Evolutionary conservation across 1,140 invertebrate genomes (phyloP).

Genomic region (Drosophila takahashii): DNA sequence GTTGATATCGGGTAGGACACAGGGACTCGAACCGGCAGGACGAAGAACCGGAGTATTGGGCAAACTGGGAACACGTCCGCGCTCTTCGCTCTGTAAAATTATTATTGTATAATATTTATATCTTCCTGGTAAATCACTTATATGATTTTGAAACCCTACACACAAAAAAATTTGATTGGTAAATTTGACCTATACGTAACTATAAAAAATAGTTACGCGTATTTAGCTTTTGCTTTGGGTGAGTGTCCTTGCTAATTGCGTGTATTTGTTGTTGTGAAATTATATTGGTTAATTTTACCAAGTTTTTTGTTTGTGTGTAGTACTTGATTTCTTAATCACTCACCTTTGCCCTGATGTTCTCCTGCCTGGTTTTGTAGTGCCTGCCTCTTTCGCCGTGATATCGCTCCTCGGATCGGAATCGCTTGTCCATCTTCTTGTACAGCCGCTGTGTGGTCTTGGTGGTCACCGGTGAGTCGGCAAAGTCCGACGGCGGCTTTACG

Average conservation of each 20-base stretch:
- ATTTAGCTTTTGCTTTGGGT: no score
- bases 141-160: no score
- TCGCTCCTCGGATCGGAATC: constrained; percentile 92
- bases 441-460: constrained; percentile 86
- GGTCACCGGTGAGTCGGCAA: constrained; percentile 92
- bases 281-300: no score
- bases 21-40: constrained; percentile 88
- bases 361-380: constrained; percentile 88
- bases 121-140: no score
- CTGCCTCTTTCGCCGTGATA: constrained; percentile 87
- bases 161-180: no score
- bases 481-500: constrained; percentile 93
- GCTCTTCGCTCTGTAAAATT: constrained; percentile 89
- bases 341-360: constrained; percentile 90
- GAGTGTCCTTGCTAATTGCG: no score
- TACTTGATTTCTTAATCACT: not conserved
- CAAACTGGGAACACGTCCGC: constrained; percentile 88
- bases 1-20: constrained; percentile 87
- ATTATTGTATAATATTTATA: no score
- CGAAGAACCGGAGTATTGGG: constrained; percentile 89
- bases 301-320: no score
- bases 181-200: no score
- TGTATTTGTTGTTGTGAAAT: no score
- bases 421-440: constrained; percentile 93
- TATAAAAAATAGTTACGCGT: no score